Evolutionary conservation across 92 coral and sea anemone species (phyloP).

Genomic region (Bergia puertoricense): DNA sequence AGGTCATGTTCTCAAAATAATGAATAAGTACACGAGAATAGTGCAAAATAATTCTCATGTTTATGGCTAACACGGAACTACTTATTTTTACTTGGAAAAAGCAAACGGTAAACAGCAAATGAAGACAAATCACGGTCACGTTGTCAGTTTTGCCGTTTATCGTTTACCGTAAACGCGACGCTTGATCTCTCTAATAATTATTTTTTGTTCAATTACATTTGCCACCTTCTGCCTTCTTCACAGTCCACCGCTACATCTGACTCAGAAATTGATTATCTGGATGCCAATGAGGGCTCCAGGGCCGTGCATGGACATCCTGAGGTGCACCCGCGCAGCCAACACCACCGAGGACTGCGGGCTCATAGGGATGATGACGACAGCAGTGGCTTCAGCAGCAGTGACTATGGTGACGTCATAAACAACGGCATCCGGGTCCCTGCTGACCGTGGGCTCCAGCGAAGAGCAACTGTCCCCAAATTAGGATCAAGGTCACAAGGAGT

Average conservation of each 20-base stretch:
- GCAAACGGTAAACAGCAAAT: no score
- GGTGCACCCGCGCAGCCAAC: constrained; percentile 1
- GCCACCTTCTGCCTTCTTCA: background rate
- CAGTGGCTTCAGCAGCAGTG: constrained; percentile 92
- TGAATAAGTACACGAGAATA: no score
- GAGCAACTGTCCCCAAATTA: constrained; percentile 19
- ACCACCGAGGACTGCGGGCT: constrained; percentile 38
- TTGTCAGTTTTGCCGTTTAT: no score
- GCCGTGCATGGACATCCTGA: background rate
- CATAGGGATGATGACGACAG: constrained; percentile 81
- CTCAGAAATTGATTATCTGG: constrained; percentile 68
- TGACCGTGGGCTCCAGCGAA: constrained; percentile 54
- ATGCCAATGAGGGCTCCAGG: constrained; percentile 20
- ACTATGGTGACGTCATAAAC: constrained; percentile 76
- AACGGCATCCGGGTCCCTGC: constrained; percentile 55
- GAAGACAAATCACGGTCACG: no score
- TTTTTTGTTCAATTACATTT: background rate
- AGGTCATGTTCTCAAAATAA: no score
- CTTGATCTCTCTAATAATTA: no score
- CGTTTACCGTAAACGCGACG: no score
- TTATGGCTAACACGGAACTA: no score
- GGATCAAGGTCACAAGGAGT: constrained; percentile 16
- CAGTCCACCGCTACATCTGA: constrained; percentile 80
- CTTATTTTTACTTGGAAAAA: no score
- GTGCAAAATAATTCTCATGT: no score